Evolutionary conservation across 2,888 invertebrate genomes (phyloP), one percentile per base, ranked within the genome.

Genomic region (Lathronympha strigana): DNA sequence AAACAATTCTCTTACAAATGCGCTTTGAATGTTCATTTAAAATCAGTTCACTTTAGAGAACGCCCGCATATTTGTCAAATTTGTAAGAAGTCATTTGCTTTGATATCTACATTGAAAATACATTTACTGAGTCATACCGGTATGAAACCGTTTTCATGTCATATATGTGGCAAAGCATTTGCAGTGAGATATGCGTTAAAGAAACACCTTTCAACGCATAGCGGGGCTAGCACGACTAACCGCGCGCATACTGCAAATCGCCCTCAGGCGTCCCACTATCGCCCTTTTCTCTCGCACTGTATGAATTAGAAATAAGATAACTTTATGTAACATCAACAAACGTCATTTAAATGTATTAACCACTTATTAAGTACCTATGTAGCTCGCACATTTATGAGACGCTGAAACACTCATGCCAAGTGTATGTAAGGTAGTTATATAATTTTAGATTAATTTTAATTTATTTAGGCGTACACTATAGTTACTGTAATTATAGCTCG

Each of bases 1-100:
- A 57, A 57, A 28, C 57, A 57, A 31, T 57, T 57, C 17, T 43
- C 57, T 1, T 57, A 57, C n/a, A 57, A 57, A 45, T 57, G 57
- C 5, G 57, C 57, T n/a, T 31, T 57, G 31, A 57, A 28, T 31
- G 57, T 57, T 6, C 57, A 57, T 31, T 43, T 57, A 19, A 57
- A 57, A 45, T 31, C 43, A 4, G 31, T 57, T 31, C 57, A 57
- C 43, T 57, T 43, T 6, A 43, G 57, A n/a, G 57, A 57, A 31
- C 28, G 43, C 31, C 57, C 57, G n/a, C 57, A 57, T n/a, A 21
- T 57, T 4, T 57, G 57, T 28, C 25, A 21, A 5, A n/a, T 57
- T 19, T 57, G 57, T 21, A 43, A 57, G 19, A 57, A 43, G 21
- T 43, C 57, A 13, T 57, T 57, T 45, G 57, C 57, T 0, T 31